Evolutionary conservation across 2,113 vertebrate genomes (phyloP).

Genomic region (Trachemys scripta): DNA sequence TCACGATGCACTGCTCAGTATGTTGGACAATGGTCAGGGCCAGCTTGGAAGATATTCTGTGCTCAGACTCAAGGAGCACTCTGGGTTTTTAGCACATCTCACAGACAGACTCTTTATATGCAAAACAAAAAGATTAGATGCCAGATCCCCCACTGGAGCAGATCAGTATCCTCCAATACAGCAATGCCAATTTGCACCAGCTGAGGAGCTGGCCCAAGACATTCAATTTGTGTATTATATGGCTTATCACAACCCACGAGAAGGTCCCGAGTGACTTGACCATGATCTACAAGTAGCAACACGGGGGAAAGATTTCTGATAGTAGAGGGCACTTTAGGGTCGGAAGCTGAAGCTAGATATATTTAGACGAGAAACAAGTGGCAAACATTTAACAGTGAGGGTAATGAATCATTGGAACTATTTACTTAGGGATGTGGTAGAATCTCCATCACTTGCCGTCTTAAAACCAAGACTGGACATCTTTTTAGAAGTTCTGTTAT

Average conservation of each 20-base stretch:
- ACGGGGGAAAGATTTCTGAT: not conserved
- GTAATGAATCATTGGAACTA: not conserved
- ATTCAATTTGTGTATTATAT: not conserved
- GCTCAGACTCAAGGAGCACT: not conserved
- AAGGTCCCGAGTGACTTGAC: not conserved
- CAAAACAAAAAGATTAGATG: not conserved
- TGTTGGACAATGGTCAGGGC: not conserved
- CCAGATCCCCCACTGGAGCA: not conserved
- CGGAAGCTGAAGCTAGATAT: not conserved
- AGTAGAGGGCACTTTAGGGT: not conserved
- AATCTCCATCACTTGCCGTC: not conserved
- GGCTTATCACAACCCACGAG: not conserved
- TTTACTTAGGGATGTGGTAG: not conserved
- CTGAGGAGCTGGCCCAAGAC: not conserved
- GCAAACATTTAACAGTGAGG: not conserved
- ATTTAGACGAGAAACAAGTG: not conserved
- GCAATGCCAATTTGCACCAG: not conserved
- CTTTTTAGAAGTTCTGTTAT: not conserved
- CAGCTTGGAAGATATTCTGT: not conserved
- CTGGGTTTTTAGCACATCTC: not conserved
- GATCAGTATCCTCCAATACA: fast-evolving
- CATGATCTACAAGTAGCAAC: not conserved
- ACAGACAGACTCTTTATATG: not conserved
- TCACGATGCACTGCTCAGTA: not conserved
- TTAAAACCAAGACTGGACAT: not conserved